phyloP scores from a whole-genome alignment of 2,113 vertebrate genomes.

The Tupaia tana region DNA sequence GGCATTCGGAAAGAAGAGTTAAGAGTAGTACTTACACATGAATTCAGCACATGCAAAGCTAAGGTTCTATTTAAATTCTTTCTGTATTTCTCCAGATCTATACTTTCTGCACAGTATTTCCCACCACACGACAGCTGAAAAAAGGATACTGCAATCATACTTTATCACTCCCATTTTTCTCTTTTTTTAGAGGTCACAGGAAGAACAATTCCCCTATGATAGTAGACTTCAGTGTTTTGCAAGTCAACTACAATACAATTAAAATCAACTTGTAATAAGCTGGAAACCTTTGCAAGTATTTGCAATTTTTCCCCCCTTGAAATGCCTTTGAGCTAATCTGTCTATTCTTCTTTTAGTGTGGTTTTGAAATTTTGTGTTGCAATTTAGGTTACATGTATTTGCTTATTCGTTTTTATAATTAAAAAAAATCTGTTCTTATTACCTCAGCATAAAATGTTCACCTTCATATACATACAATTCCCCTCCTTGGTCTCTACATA shows the following conservation, averaged over 20 bases:
- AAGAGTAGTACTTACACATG: not conserved
- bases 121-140: not conserved
- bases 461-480: not conserved
- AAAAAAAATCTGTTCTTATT: not conserved
- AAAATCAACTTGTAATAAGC: not conserved
- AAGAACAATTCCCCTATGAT: not conserved
- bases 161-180: not conserved
- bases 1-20: not conserved
- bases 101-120: not conserved
- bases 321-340: not conserved
- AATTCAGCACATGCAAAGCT: not conserved
- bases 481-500: not conserved
- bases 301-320: not conserved
- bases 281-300: not conserved
- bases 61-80: not conserved
- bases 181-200: not conserved
- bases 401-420: slow-evolving; percentile 9
- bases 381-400: not conserved
- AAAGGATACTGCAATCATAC: not conserved
- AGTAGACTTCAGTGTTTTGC: not conserved
- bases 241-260: slow-evolving; percentile 6
- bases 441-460: not conserved
- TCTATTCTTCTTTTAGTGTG: not conserved
- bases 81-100: not conserved
- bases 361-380: not conserved